phyloP scores from a whole-genome alignment of 2,113 vertebrate genomes.

The Regulus satrapa region DNA sequence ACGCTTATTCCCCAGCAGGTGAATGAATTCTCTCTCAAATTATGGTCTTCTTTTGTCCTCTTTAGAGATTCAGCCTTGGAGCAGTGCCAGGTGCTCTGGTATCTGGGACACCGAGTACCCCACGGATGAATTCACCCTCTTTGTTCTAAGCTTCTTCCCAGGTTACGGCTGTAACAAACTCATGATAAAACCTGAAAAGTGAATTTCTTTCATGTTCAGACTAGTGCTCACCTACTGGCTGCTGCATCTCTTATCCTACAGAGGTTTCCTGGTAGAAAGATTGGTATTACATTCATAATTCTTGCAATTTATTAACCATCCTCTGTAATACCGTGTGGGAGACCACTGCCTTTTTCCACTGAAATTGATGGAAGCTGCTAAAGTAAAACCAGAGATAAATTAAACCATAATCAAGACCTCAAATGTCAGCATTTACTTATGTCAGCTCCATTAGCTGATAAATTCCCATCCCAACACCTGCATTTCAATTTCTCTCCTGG shows the following conservation, averaged over 20 bases:
- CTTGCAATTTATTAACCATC: not conserved
- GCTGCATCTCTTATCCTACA: not conserved
- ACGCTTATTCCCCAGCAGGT: not conserved
- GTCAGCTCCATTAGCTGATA: not conserved
- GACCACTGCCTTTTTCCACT: not conserved
- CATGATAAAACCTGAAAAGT: not conserved
- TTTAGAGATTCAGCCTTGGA: not conserved
- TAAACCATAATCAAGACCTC: conserved; percentile 5
- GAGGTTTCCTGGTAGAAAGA: not conserved
- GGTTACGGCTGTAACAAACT: not conserved
- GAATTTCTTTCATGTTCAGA: not conserved
- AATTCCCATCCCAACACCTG: not conserved
- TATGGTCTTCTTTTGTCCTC: not conserved
- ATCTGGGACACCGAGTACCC: not conserved
- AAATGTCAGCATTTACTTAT: not conserved
- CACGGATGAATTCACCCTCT: not conserved
- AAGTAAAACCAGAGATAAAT: conserved; percentile 21
- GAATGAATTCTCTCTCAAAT: not conserved
- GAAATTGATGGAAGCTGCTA: not conserved
- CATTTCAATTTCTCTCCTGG: not conserved
- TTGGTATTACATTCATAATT: not conserved
- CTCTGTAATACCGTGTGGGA: not conserved
- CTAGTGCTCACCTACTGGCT: not conserved
- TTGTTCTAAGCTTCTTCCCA: not conserved
- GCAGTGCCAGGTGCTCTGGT: not conserved